Conservation (phyloP, 2,888 invertebrate genomes). For the Lucinisca nassula region DNA sequence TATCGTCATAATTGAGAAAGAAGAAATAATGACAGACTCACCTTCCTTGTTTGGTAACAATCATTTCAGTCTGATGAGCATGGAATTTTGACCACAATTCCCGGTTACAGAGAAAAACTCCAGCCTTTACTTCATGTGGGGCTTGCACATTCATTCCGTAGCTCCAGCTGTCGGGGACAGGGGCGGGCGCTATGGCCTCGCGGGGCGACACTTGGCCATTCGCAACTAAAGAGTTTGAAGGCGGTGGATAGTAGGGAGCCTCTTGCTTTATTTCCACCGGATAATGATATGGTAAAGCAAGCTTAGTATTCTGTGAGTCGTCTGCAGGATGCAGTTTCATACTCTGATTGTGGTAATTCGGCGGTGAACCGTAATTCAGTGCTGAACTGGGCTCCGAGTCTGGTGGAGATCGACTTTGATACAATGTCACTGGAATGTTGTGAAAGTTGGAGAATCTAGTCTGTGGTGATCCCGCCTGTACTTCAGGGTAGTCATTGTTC, state of each 20-base stretch:
- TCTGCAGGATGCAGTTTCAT: background rate
- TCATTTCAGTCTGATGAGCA: constrained; percentile 83
- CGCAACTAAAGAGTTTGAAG: background rate
- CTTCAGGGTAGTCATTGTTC: background rate
- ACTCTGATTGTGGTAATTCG: background rate
- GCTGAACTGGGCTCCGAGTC: background rate
- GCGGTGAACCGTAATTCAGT: background rate
- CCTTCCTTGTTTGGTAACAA: constrained; percentile 87
- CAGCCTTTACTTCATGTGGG: background rate
- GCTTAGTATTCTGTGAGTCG: background rate
- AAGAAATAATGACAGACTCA: no score
- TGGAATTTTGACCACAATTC: constrained; percentile 86
- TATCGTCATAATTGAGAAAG: no score
- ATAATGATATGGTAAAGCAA: background rate
- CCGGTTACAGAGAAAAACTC: constrained; percentile 81
- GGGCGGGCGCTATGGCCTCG: background rate
- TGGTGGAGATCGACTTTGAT: background rate
- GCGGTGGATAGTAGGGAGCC: background rate
- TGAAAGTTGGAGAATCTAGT: background rate
- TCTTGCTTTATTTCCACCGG: background rate
- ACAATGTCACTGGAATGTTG: background rate
- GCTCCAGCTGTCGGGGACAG: background rate
- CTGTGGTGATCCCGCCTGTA: background rate
- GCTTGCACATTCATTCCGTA: background rate
- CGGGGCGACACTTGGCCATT: background rate